Base-by-base conservation (phyloP, 2,888 invertebrate genomes). In the Anthophora plumipes region DNA sequence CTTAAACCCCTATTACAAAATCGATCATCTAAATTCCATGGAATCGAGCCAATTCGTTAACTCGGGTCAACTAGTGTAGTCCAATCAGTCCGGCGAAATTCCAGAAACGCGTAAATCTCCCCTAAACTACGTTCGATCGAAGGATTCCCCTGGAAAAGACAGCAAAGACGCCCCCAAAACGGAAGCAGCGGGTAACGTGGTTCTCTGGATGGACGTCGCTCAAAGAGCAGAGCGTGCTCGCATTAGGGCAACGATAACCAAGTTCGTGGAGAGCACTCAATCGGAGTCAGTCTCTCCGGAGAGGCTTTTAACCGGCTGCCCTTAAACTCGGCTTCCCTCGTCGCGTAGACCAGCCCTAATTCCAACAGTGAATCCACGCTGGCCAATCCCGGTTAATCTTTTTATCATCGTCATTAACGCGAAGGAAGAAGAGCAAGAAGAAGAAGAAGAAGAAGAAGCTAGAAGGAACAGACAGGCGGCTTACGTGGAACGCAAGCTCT, bases 361-460 rank as follows among this genome's bases (percentile, higher is more conserved):
- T 82, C 87, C 78, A 60, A 43, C 80, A 73, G 77, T 75, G 76
- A 85, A 85, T 83, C 81, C 85, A 57, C 80, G 73, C 69, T 77
- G 81, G 67, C 82, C 84, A 85, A 89, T 89, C 88, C 82, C 72
- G 82, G 83, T 82, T 89, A 90, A 90, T 88, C 89, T 88, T 89
- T 90, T 90, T 90, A 90, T 90, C 87, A 88, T 80, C 74, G 85
- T 87, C 89, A 85, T 90, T 90, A 89, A 86, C 86, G 85, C 81
- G 69, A 66, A 75, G 78, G 67, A 17, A 60, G 61, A n/a, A 4
- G 11, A 17, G 39, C 52, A 61, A 73, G 31, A 50, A 25, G 22
- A 39, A 31, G 46, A 25, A 48, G 59, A 9, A 41, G 46, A 43
- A 57, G 64, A 46, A 46, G 66, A 52, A 57, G 37, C 20, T 25